Conservation (phyloP, 2,888 invertebrate genomes). For the Thumatha senex region DNA sequence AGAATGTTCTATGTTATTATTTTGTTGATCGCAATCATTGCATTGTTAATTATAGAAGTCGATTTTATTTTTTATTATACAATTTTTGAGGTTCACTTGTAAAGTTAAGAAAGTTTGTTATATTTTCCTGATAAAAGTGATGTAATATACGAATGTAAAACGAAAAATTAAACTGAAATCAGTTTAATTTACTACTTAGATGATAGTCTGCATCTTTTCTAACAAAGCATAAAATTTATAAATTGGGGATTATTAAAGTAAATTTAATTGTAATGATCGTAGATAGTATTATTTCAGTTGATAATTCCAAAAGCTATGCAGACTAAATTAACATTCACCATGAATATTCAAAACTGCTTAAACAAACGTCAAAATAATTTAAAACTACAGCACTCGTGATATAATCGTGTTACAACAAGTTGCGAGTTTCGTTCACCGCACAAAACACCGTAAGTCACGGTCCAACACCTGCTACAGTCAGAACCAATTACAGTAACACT, state of each 20-base stretch:
- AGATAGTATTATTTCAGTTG: constrained; percentile 5
- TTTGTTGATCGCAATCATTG: constrained; percentile 16
- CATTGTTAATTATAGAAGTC: constrained; percentile 2
- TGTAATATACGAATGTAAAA: too few relatives aligned
- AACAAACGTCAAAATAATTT: constrained; percentile 24
- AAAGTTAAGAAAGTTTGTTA: too few relatives aligned
- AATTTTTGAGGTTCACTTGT: background rate
- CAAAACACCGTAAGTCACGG: constrained; percentile 58
- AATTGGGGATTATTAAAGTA: too few relatives aligned
- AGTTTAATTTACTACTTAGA: too few relatives aligned
- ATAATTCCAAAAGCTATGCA: constrained; percentile 6
- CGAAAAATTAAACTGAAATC: too few relatives aligned
- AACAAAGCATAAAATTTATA: too few relatives aligned
- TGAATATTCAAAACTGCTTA: constrained; percentile 20
- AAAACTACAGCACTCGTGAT: constrained; percentile 32
- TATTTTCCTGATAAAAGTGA: too few relatives aligned
- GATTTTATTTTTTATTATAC: constrained; percentile 1
- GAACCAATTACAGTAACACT: constrained; percentile 64
- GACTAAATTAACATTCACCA: constrained; percentile 9
- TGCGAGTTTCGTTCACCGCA: constrained; percentile 30
- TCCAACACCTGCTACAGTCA: constrained; percentile 70
- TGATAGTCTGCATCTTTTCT: background rate
- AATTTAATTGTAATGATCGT: too few relatives aligned
- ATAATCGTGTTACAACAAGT: constrained; percentile 33
- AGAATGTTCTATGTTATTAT: constrained; percentile 28